Percentiles rank a stretch among this genome's conserved stretches.
phyloP scores from a whole-genome alignment of 1,140 invertebrate genomes.

The Physella acuta region DNA sequence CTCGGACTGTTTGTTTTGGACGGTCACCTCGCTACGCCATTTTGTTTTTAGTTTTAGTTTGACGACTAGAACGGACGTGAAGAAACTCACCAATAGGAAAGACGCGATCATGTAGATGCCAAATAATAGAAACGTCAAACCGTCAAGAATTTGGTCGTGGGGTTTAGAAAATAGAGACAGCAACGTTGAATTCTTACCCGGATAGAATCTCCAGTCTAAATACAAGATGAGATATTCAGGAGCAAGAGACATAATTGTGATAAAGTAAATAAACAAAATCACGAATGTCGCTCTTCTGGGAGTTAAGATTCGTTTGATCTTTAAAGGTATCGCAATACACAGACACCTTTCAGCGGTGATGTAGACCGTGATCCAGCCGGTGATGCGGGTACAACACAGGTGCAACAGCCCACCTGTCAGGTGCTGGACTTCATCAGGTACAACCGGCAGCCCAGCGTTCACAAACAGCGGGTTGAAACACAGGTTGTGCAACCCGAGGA shows the following conservation, averaged over 20 bases:
- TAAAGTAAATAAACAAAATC: neutral
- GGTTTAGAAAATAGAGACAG: neutral
- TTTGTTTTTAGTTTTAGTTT: neutral
- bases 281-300: neutral
- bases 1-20: neutral
- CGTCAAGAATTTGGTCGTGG: constrained; percentile 6
- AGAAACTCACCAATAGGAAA: neutral
- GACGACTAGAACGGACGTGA: neutral
- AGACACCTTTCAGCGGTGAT: constrained; percentile 13
- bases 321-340: constrained; percentile 7
- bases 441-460: neutral
- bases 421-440: constrained; percentile 9
- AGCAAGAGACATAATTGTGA: neutral
- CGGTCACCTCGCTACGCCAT: neutral
- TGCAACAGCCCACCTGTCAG: neutral
- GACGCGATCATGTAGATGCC: neutral
- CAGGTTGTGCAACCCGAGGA: neutral
- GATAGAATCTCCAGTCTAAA: constrained; percentile 15
- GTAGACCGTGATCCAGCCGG: constrained; percentile 16
- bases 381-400: constrained; percentile 3
- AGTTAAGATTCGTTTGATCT: constrained; percentile 9
- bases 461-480: constrained; percentile 10
- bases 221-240: constrained; percentile 1
- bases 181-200: constrained; percentile 6
- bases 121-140: neutral